phyloP scores from a whole-genome alignment of 2,888 invertebrate genomes.

The Microlaimidae sp. region DNA sequence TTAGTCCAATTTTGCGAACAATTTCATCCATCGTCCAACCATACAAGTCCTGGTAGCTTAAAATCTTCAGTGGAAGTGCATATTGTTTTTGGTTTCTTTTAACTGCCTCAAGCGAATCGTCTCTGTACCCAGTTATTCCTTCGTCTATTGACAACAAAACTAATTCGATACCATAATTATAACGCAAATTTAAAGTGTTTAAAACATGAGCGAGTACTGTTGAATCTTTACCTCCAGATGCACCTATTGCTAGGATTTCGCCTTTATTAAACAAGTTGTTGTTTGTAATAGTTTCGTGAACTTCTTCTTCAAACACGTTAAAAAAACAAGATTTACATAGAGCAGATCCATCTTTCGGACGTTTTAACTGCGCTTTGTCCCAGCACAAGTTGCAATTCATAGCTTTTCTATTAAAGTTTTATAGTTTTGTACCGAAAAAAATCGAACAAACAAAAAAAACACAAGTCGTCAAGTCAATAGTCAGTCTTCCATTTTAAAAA shows the following conservation, averaged over 20 bases:
- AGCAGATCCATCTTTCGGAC: conserved; percentile 26
- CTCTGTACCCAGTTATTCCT: conserved; percentile 70
- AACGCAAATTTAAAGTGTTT: conserved; percentile 59
- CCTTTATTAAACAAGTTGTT: conserved; percentile 25
- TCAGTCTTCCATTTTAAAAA: too few species aligned
- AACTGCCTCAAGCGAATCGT: conserved; percentile 89
- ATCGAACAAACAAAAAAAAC: too few species aligned
- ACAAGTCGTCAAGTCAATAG: too few species aligned
- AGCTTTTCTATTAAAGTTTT: too few species aligned
- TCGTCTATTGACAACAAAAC: conserved; percentile 89
- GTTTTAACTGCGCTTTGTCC: conserved; percentile 20
- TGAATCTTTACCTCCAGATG: conserved; percentile 51
- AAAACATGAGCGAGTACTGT: conserved; percentile 87
- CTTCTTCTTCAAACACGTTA: conserved; percentile 29
- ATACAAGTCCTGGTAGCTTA: conserved; percentile 80
- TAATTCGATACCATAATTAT: conserved; percentile 73
- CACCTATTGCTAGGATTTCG: conserved; percentile 32
- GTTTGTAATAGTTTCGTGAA: conserved; percentile 28
- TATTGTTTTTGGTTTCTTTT: conserved; percentile 85
- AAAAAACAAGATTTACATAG: conserved; percentile 29
- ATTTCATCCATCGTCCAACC: conserved; percentile 99
- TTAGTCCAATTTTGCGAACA: conserved; percentile 56
- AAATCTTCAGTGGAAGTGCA: conserved; percentile 72
- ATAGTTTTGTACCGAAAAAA: too few species aligned
- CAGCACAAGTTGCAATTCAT: too few species aligned